Base-by-base conservation (phyloP, 2,797 vertebrate genomes). In the Sternotherus odoratus region DNA sequence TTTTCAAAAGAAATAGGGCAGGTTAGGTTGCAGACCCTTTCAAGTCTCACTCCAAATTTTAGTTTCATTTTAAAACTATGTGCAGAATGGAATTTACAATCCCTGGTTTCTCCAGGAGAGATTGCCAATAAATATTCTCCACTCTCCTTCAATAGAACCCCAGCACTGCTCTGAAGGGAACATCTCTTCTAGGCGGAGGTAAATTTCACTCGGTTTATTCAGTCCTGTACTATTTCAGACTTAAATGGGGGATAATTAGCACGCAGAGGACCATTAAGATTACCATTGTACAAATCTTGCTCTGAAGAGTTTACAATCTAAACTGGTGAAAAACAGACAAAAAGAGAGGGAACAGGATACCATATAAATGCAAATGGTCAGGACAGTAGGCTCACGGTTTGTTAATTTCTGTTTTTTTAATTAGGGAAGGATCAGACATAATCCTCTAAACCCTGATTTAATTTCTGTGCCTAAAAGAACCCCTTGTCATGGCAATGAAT, bases 341-440 rank as follows among this genome's bases (percentile, higher is more conserved):
- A 24, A 43, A 36, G 39, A 74, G 16, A 36, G 33, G 60, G 60
- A 36, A 66, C 16, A 36, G 24, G 13, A 92, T 82, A n/a, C 19
- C 57, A 86, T 72, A 56, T 83, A 75, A 83, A 77, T 81, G 33
- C 9, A 63, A 77, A 3, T 50, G 79, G 8, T 33, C 75, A 50
- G 30, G 12, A 2, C 53, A 19, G 60, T 30, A 48, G 26, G 81
- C 57, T 87, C 13, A 87, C 12, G 2, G 26, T 75, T 74, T 83
- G 8, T 28, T 72, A 50, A 30, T 82, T 93, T 95, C 50, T 80
- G 15, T 91, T 92, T 85, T 15, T 6, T 56, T 93, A 75, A 33
- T 39, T 51, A 83, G 8, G 19, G 78, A 86, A 88, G 48, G 2
- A 81, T 69, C 43, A 91, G 89, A 84, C n/a, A 69, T 36, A 84